Evolutionary conservation across 2,113 vertebrate species (phyloP), one percentile per base, ranked within the genome.

Genomic region (Hemichromis elongatus): DNA sequence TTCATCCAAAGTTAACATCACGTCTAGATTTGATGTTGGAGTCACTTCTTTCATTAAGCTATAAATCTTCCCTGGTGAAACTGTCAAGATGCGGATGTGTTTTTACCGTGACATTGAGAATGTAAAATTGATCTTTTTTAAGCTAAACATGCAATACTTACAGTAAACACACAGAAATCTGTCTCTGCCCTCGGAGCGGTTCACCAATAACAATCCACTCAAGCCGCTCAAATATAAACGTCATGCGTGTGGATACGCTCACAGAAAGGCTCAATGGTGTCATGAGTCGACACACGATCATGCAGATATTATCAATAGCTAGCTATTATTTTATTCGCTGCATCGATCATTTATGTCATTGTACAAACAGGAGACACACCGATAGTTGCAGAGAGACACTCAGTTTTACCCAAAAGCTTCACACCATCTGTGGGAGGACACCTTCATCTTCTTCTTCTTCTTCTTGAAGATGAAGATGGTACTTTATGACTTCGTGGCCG

Each of bases 11-110:
- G 73, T 86, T n/a, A 66, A 66, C 57, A 84, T 87, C 83, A 79
- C 77, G 82, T 82, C 80, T 80, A 75, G 19, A 87, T 85, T 73
- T 63, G 19, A 53, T 56, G 54, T 77, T 82, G 61, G 40, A 83
- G 86, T 86, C 37, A 21, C 57, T 54, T 73, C 61, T 35, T 83
- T 81, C 73, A 35, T 63, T 45, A 19, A 3, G 16, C 83, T 40
- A 90, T 93, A 85, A 94, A 94, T 95, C 86, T 92, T 89, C 33
- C 54, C 12, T 57, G 89, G 86, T 56, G 57, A 93, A 85, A 86
- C 83, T 80, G 84, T 87, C 80, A 89, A 80, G 79, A 88, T 37
- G 75, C 68, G 80, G 37, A 47, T 81, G 82, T 92, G 61, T 92
- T 92, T 92, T 91, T 92, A 82, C 82, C 50, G 79, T 84, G 84